Percentiles rank a stretch among this genome's conserved stretches.
Evolutionary conservation across 2,797 vertebrate species (phyloP).

Genomic region (Eospalax fontanierii): DNA sequence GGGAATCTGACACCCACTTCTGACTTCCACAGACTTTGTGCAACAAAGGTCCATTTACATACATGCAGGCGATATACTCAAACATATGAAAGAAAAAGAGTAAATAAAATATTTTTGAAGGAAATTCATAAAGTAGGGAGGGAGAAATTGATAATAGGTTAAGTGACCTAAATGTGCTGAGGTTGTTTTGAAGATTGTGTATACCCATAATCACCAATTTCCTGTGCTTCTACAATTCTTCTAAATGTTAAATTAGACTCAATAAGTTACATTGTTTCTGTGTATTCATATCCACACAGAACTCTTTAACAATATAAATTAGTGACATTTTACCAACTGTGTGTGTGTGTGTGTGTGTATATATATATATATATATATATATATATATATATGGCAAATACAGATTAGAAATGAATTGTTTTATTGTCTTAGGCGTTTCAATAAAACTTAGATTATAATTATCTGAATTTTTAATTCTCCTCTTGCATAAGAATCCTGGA

Average conservation of each 20-base stretch:
- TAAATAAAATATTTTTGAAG: too few relatives aligned
- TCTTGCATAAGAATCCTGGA: background rate
- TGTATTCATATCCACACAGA: background rate
- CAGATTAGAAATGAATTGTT: constrained; percentile 1
- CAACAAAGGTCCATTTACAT: too few relatives aligned
- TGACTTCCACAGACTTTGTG: too few relatives aligned
- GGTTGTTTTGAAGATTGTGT: background rate
- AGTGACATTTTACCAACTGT: background rate
- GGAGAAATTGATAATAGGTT: background rate
- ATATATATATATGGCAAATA: background rate
- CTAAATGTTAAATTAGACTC: background rate
- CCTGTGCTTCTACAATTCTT: background rate
- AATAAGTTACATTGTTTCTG: background rate
- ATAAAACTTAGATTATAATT: background rate
- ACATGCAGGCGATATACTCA: too few relatives aligned
- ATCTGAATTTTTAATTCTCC: background rate
- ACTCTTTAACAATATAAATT: background rate
- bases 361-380: too few relatives aligned
- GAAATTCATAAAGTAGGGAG: background rate
- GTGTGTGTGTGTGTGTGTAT: too few relatives aligned
- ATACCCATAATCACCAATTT: background rate
- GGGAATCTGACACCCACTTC: too few relatives aligned
- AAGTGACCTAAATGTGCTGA: background rate
- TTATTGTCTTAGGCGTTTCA: background rate
- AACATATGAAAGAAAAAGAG: too few relatives aligned